phyloP scores from a whole-genome alignment of 2,113 vertebrate genomes.

The Brachypteracias leptosomus region DNA sequence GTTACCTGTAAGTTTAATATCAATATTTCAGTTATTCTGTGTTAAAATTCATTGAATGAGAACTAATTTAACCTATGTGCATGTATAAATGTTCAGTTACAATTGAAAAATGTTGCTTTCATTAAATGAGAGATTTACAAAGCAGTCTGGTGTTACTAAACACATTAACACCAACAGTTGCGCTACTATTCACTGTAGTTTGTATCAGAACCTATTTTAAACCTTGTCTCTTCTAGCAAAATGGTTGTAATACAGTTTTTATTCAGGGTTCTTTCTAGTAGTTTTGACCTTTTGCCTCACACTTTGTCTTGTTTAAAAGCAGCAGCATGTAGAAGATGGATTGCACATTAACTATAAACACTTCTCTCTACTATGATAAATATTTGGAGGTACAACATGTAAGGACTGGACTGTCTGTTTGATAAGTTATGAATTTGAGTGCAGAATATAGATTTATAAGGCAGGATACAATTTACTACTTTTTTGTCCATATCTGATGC shows the following conservation, averaged over 20 bases:
- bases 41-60: background rate
- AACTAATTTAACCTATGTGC: background rate
- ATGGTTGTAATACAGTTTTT: background rate
- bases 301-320: constrained; percentile 1
- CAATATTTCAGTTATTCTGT: background rate
- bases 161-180: background rate
- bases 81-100: background rate
- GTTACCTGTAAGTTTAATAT: constrained; percentile 2
- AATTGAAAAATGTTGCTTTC: background rate
- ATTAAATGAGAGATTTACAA: background rate
- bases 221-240: background rate
- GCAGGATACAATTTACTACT: background rate
- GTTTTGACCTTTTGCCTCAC: constrained; percentile 30
- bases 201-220: background rate
- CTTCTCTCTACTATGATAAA: background rate
- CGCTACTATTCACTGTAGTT: background rate
- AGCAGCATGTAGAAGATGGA: background rate
- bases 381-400: background rate
- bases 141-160: background rate
- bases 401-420: background rate
- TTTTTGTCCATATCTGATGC: background rate
- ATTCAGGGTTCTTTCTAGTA: background rate
- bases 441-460: background rate
- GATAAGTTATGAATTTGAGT: background rate
- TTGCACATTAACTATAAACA: constrained; percentile 19